Percentiles rank a stretch among this genome's conserved stretches.
Evolutionary conservation across 1,140 invertebrate genomes (phyloP).

Genomic region (Heliconius eleuchia): DNA sequence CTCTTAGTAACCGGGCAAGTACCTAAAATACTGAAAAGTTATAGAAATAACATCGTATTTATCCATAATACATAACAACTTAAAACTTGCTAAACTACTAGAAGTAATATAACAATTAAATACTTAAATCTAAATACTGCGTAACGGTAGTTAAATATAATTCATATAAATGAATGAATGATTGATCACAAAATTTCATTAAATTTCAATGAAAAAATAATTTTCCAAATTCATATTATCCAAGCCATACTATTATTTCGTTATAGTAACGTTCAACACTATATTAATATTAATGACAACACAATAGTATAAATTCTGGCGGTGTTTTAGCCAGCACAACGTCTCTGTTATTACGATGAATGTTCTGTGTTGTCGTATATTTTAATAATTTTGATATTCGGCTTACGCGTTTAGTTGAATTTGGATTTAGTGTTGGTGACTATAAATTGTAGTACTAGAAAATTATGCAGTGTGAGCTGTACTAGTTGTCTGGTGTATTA

Average conservation of each 20-base stretch:
- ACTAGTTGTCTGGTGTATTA: too few relatives aligned
- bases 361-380: constrained; percentile 3
- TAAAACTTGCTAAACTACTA: too few relatives aligned
- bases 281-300: constrained; percentile 36
- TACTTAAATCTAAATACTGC: not conserved
- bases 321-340: constrained; percentile 21
- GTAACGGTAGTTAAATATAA: not conserved
- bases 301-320: constrained; percentile 35
- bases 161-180: not conserved
- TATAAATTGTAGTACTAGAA: too few relatives aligned
- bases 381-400: constrained; percentile 8
- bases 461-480: too few relatives aligned
- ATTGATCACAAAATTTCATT: constrained; percentile 21
- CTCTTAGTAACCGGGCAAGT: too few relatives aligned
- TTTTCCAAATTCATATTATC: constrained; percentile 16
- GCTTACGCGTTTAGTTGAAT: not conserved
- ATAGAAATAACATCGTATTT: too few relatives aligned
- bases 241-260: constrained; percentile 21
- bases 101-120: too few relatives aligned
- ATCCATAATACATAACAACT: too few relatives aligned
- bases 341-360: constrained; percentile 5
- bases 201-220: not conserved
- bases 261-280: constrained; percentile 30
- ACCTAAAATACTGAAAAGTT: too few relatives aligned
- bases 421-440: too few relatives aligned